phyloP scores from a whole-genome alignment of 2,888 invertebrate species.

The Agrilus biguttatus region DNA sequence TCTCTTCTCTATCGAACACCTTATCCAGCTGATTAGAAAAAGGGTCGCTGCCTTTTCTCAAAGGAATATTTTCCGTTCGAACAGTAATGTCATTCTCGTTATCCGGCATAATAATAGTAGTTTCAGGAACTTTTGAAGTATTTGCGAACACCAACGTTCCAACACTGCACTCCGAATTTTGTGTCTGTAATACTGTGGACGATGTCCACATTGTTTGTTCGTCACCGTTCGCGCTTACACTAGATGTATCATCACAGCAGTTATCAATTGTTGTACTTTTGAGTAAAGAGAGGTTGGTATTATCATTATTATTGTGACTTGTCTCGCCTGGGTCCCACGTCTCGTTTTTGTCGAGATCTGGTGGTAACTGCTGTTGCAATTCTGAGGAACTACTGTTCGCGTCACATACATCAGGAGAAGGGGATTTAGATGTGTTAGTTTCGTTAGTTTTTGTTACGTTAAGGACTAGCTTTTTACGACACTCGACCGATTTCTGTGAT shows the following conservation, averaged over 20 bases:
- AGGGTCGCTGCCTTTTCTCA: slow-evolving; percentile 42
- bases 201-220: slow-evolving; percentile 33
- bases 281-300: slow-evolving; percentile 16
- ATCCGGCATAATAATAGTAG: slow-evolving; percentile 13
- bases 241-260: slow-evolving; percentile 27
- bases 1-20: slow-evolving; percentile 55
- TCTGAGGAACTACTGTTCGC: slow-evolving; percentile 20
- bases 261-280: slow-evolving; percentile 10
- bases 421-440: slow-evolving; percentile 18
- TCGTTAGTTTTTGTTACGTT: slow-evolving; percentile 25
- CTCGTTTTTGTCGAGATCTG: slow-evolving; percentile 38
- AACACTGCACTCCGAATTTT: slow-evolving; percentile 15
- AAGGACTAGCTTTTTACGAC: slow-evolving; percentile 32
- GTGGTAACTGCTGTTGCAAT: slow-evolving; percentile 19
- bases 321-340: slow-evolving; percentile 55
- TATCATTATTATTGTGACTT: slow-evolving; percentile 6
- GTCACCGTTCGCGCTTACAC: slow-evolving; percentile 23
- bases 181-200: slow-evolving; percentile 23
- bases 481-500: slow-evolving; percentile 30
- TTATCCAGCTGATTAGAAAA: slow-evolving; percentile 57
- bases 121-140: slow-evolving; percentile 23
- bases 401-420: slow-evolving; percentile 15
- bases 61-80: slow-evolving; percentile 28
- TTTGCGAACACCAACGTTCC: slow-evolving; percentile 20
- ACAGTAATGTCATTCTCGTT: slow-evolving; percentile 38